Percentiles rank a stretch among this genome's conserved stretches.
phyloP scores from a whole-genome alignment of 2,797 vertebrate genomes.

The Chloroceryle inda region DNA sequence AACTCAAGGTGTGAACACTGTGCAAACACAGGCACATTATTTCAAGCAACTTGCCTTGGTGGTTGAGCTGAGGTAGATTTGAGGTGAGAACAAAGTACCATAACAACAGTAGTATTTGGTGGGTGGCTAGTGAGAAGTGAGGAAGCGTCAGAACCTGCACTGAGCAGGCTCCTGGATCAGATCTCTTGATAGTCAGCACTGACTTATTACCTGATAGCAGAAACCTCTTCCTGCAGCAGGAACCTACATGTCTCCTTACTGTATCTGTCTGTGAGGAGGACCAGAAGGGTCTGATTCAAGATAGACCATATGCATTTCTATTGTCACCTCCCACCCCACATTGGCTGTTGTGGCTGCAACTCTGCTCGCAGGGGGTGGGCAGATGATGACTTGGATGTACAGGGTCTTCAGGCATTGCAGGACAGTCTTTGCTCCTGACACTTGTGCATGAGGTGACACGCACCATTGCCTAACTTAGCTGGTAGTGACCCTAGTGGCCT shows the following conservation, averaged over 20 bases:
- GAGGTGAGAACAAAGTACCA: not conserved
- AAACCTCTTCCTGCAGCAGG: constrained; percentile 1
- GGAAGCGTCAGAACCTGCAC: not conserved
- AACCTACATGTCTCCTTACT: not conserved
- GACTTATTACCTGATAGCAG: not conserved
- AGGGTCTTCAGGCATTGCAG: not conserved
- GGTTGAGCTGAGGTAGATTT: not conserved
- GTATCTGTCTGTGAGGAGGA: not conserved
- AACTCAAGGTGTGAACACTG: not conserved
- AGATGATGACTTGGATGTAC: not conserved
- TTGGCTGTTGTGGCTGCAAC: not conserved
- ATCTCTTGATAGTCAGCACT: not conserved
- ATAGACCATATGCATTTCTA: rapidly evolving
- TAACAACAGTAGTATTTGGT: not conserved
- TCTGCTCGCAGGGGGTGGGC: not conserved
- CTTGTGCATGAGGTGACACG: not conserved
- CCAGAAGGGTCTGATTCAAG: rapidly evolving
- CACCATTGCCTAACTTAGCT: not conserved
- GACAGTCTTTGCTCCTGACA: not conserved
- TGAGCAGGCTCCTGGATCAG: not conserved
- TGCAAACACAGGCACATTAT: not conserved
- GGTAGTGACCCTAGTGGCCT: not conserved
- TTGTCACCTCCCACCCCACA: not conserved
- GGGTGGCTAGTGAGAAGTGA: not conserved
- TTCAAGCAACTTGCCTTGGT: not conserved